Evolutionary conservation across 1,140 invertebrate genomes (phyloP).

Genomic region (Drosophila kikkawai): DNA sequence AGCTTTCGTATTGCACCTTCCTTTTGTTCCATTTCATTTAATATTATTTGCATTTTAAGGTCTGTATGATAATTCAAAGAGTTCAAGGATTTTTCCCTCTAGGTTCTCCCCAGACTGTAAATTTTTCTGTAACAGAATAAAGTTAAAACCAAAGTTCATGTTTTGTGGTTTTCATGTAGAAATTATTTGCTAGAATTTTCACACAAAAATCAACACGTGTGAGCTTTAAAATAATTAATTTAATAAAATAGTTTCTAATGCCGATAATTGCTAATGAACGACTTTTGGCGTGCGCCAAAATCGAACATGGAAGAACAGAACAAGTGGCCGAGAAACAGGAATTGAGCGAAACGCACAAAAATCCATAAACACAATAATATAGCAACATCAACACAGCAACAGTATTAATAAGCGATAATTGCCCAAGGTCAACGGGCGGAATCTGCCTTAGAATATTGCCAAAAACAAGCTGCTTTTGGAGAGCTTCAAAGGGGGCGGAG

Average conservation of each 20-base stretch:
- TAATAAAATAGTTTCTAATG: conserved; percentile 36
- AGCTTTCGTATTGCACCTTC: not conserved
- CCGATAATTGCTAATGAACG: conserved; percentile 30
- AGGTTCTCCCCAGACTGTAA: no score
- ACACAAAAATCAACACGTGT: conserved; percentile 58
- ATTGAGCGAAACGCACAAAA: conserved; percentile 38
- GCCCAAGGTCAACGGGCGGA: conserved; percentile 66
- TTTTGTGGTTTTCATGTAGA: conserved; percentile 15
- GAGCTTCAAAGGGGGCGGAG: not conserved
- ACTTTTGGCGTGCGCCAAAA: conserved; percentile 51
- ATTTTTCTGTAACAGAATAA: not conserved
- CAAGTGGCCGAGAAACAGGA: conserved; percentile 47
- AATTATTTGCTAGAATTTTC: conserved; percentile 17
- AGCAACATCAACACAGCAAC: conserved; percentile 20
- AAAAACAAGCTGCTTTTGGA: conserved; percentile 45
- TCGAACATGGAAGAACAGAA: conserved; percentile 30
- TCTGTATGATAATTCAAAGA: conserved; percentile 19
- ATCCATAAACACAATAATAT: conserved; percentile 32
- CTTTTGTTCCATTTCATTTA: conserved; percentile 32
- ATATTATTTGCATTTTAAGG: conserved; percentile 32
- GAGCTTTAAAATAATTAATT: conserved; percentile 58
- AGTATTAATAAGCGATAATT: conserved; percentile 79
- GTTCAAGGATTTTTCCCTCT: conserved; percentile 55
- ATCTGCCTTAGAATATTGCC: conserved; percentile 61
- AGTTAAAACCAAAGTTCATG: conserved; percentile 27